These are phyloP conservation scores for Streptopelia turtur DNA, from an alignment of 2,797 vertebrate species.

Conservation along the genomic window DNA sequence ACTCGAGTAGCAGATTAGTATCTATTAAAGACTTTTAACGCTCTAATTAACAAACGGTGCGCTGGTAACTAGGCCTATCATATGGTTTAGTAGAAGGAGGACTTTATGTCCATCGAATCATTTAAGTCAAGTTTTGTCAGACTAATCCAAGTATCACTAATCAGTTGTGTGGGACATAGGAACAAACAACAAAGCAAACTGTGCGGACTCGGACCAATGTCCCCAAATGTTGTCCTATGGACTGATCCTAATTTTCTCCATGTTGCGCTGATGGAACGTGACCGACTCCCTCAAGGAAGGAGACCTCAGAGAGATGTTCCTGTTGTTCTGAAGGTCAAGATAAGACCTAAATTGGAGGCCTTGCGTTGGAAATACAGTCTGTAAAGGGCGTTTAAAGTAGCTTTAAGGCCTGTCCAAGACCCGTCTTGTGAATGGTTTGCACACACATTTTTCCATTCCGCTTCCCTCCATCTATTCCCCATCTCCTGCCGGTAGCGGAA, in stretches of 20 bases:
- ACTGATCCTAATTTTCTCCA: neutral
- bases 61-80: neutral
- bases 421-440: neutral
- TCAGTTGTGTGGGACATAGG: neutral
- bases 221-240: neutral
- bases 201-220: fast-evolving
- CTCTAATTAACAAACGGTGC: neutral
- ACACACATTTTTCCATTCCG: neutral
- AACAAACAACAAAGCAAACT: slow-evolving; percentile 5
- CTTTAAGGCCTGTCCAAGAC: neutral
- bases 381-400: neutral
- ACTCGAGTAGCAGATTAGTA: slow-evolving; percentile 31
- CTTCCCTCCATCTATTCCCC: neutral
- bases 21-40: slow-evolving; percentile 15
- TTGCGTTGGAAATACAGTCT: slow-evolving; percentile 1
- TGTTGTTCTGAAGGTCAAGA: slow-evolving; percentile 26
- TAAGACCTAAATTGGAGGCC: neutral
- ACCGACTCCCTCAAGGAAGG: neutral
- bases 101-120: neutral
- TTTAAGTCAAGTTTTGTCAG: neutral
- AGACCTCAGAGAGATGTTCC: slow-evolving; percentile 6
- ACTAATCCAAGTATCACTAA: neutral
- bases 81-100: neutral
- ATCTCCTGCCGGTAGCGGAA: neutral
- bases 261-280: neutral